Evolutionary conservation across 2,113 vertebrate genomes (phyloP), one percentile per base, ranked within the genome.

Genomic region (Macrotus californicus): DNA sequence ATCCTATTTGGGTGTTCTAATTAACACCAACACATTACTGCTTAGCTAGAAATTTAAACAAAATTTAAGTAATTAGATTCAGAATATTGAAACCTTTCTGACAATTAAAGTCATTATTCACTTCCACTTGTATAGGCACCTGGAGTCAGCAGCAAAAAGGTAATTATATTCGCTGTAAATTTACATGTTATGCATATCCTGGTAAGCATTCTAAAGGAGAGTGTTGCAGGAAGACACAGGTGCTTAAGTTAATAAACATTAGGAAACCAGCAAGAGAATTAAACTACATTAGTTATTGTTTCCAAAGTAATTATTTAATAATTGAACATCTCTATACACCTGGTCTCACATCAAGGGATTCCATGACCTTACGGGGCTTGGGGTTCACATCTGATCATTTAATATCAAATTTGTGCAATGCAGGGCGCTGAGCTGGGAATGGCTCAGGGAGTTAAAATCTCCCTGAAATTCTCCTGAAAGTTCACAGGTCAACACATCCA

Each of bases 201-300:
- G 75, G 93, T 89, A 98, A 98, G 96, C 92, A 94, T 98, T 98
- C 98, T 97, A 96, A 96, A 98, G 97, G 85, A 98, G 98, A 98
- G 97, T 96, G 90, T 89, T 98, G 93, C 97, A 96, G 89, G 94
- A 97, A 98, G 98, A 98, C 97, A 98, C 98, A 98, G 98, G 98
- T 98, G 98, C 98, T 96, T 98, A 98, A 98, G 98, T 99, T 98
- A 98, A 99, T 98, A 98, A 99, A 99, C 98, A 98, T 98, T 98
- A 98, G 98, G 98, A 98, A 98, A 98, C 98, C 98, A 98, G 96
- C 98, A 98, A 98, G 98, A 98, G 98, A 97, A 98, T 98, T 98
- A 93, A 98, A 98, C 97, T 98, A 98, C 98, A 98, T 91, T 97
- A 97, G 98, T 98, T 98, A 98, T 98, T 99, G 98, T 99, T 98